A percentile compares a stretch with the other conserved stretches of the same genome.
These are phyloP conservation scores for Nymphalis urticae DNA, from an alignment of 2,888 invertebrate species.

Conservation along the genomic window DNA sequence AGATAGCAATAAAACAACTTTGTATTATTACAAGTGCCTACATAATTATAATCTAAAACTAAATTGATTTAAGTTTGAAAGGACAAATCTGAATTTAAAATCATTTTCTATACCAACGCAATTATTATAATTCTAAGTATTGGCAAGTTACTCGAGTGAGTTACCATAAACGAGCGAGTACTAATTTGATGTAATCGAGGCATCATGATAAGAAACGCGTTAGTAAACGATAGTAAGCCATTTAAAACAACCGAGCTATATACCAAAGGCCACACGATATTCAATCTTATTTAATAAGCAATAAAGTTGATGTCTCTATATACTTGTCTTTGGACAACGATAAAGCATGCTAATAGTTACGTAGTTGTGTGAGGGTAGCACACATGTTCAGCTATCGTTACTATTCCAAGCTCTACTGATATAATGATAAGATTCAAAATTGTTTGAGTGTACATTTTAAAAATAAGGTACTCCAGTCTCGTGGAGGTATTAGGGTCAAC, in stretches of 20 bases:
- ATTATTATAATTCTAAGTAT: no score
- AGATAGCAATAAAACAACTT: no score
- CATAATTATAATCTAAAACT: no score
- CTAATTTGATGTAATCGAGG: slow-evolving; percentile 33
- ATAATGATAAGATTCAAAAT: slow-evolving; percentile 39
- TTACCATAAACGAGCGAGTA: slow-evolving; percentile 21
- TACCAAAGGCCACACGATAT: background rate
- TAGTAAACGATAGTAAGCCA: slow-evolving; percentile 33
- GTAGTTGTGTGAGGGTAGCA: slow-evolving; percentile 9
- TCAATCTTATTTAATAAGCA: slow-evolving; percentile 5
- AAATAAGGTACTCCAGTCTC: slow-evolving; percentile 22
- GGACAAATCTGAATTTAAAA: no score
- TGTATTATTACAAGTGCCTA: no score
- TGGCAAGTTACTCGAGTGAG: slow-evolving; percentile 17
- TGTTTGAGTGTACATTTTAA: background rate
- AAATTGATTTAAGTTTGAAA: no score
- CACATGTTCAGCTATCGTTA: no score
- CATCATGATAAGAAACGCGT: slow-evolving; percentile 51
- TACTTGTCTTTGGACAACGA: slow-evolving; percentile 6
- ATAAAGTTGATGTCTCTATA: slow-evolving; percentile 11
- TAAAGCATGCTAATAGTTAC: slow-evolving; percentile 30
- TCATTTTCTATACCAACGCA: no score
- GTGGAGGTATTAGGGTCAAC: slow-evolving; percentile 65
- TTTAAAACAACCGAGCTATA: slow-evolving; percentile 11
- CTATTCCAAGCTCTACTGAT: slow-evolving; percentile 30